These are phyloP conservation scores for Neogale vison DNA, from an alignment of 2,113 vertebrate genomes.

Conservation along the genomic window DNA sequence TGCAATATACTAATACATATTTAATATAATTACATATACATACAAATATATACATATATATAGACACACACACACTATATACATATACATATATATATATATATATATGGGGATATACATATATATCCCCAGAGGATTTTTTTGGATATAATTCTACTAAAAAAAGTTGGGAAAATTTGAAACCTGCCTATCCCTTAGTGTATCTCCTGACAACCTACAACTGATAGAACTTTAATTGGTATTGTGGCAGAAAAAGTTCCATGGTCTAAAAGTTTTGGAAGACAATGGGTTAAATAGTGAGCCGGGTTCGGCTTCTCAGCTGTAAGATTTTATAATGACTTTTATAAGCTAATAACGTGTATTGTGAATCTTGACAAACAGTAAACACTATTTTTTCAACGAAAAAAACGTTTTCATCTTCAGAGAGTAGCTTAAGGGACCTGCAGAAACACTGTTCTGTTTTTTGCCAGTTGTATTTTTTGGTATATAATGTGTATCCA, in stretches of 20 bases:
- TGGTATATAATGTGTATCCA: neutral
- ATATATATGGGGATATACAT: neutral
- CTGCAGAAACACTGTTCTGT: neutral
- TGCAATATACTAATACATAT: neutral
- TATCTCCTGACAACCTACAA: neutral
- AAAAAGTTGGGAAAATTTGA: neutral
- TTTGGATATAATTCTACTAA: neutral
- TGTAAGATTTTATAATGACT: neutral
- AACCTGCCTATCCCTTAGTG: neutral
- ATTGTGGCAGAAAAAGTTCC: neutral
- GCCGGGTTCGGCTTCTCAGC: neutral
- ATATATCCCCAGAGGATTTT: neutral
- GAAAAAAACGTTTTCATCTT: neutral
- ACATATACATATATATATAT: neutral
- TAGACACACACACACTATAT: neutral
- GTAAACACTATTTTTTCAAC: neutral
- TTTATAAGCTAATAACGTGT: neutral
- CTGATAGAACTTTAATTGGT: neutral
- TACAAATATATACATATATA: neutral
- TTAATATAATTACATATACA: neutral
- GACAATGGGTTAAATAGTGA: neutral
- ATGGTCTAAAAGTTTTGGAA: neutral
- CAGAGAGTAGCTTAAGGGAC: neutral
- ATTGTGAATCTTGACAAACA: neutral
- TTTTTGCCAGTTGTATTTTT: neutral